phyloP scores from a whole-genome alignment of 2,113 vertebrate genomes.

The Odocoileus virginianus region DNA sequence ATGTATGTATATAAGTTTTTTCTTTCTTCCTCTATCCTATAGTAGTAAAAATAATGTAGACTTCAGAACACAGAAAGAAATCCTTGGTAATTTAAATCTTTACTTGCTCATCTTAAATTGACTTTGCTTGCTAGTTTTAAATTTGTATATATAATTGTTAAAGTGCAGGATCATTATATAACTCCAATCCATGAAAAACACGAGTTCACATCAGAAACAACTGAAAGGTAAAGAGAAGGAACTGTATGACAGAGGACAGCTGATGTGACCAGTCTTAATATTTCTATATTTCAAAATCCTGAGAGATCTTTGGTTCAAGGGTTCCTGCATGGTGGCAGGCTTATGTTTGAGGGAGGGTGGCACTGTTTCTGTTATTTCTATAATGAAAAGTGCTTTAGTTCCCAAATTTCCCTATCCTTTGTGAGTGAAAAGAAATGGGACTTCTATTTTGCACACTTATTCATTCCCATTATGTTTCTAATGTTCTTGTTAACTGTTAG shows the following conservation, averaged over 20 bases:
- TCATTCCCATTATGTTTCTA: background rate
- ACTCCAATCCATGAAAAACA: background rate
- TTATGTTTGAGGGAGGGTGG: background rate
- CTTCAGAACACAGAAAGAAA: background rate
- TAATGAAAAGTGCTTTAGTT: background rate
- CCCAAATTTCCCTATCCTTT: background rate
- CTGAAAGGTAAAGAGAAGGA: background rate
- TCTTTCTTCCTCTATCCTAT: background rate
- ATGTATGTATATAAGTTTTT: background rate
- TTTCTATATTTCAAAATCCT: background rate
- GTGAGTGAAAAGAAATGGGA: background rate
- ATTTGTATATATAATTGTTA: constrained; percentile 1
- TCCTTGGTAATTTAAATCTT: background rate
- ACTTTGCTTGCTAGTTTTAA: background rate
- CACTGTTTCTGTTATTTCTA: background rate
- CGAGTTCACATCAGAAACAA: background rate
- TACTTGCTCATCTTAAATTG: background rate
- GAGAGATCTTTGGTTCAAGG: background rate
- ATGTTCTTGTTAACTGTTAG: background rate
- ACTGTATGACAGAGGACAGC: background rate
- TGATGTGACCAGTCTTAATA: background rate
- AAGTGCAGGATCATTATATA: background rate
- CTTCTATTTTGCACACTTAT: background rate
- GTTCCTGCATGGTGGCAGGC: background rate
- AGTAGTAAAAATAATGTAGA: background rate